Base-by-base conservation (phyloP, 2,113 vertebrate genomes). In the Corythornis cristatus region DNA sequence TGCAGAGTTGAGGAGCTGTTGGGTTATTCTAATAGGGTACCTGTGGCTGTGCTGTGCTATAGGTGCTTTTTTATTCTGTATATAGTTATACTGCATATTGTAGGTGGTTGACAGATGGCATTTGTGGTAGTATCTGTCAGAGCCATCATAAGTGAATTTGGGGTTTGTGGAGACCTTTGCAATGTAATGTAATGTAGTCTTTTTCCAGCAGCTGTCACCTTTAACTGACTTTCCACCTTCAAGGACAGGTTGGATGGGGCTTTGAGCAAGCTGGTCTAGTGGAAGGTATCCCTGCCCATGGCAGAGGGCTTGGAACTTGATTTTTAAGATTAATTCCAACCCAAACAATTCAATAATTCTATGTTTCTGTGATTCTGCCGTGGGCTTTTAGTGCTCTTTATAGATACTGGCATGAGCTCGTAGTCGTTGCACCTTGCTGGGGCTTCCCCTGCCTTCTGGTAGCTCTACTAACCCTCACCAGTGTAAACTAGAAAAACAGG, bases 81-180 rank as follows among this genome's bases (percentile, higher is more conserved):
- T 33, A 5, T 25, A 84, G 72, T 76, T 48, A 8, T n/a, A 3
- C 45, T 19, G 83, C 12, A 0, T 19, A 4, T 61, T 58, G 91
- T 56, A 66, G 73, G 70, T 46, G 77, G 70, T 4, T 91, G 94
- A 76, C 89, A 93, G 93, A 87, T 95, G 91, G 91, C 84, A 18
- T 85, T 85, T 81, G 84, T 90, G 77, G 86, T 53, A 17, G 40
- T 78, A 53, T 64, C 93, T 79, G 66, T 89, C 91, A 78, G 61
- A 84, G 81, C 57, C 77, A 25, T 37, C 84, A 53, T 61, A 90
- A 84, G 74, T 84, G 29, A 62, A 72, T 65, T 56, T 21, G 87
- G 93, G 93, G 78, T 85, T 91, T 26, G 28, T 28, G 25, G 71
- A 72, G 82, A 73, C 72, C 78, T 93, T 70, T 82, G 58, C 75